These are phyloP conservation scores for Leptocoma aspasia DNA, from an alignment of 2,113 vertebrate species.

Conservation along the genomic window DNA sequence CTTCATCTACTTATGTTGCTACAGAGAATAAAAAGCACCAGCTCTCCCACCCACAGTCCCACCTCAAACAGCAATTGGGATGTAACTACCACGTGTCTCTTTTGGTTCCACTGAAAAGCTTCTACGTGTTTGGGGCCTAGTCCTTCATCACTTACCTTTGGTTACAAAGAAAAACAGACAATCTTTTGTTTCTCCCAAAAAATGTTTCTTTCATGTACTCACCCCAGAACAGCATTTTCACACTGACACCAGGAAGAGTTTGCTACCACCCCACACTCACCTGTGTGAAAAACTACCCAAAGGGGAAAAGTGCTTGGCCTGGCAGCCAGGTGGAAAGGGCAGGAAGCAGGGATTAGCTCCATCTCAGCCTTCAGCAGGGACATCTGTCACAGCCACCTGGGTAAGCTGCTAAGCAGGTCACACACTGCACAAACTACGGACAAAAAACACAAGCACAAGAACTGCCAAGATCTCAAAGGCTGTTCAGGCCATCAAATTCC, in stretches of 20 bases:
- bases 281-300: not conserved
- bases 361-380: not conserved
- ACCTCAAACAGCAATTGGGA: not conserved
- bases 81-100: fast-evolving
- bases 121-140: fast-evolving
- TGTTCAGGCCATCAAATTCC: not conserved
- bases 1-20: not conserved
- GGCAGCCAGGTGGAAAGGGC: not conserved
- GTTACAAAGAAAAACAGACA: not conserved
- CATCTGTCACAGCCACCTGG: not conserved
- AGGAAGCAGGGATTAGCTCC: not conserved
- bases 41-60: not conserved
- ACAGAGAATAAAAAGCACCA: not conserved
- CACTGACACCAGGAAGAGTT: not conserved
- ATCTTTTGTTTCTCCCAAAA: not conserved
- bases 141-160: not conserved
- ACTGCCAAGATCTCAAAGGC: not conserved
- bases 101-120: not conserved
- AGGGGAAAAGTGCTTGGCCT: not conserved
- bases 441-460: not conserved
- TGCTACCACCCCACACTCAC: not conserved
- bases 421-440: not conserved
- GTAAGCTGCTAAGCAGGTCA: not conserved
- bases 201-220: not conserved
- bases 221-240: not conserved